Percentiles rank a stretch among this genome's conserved stretches.
These are phyloP conservation scores for Mycetomoellerius zeteki DNA, from an alignment of 1,140 invertebrate genomes.

Conservation along the genomic window DNA sequence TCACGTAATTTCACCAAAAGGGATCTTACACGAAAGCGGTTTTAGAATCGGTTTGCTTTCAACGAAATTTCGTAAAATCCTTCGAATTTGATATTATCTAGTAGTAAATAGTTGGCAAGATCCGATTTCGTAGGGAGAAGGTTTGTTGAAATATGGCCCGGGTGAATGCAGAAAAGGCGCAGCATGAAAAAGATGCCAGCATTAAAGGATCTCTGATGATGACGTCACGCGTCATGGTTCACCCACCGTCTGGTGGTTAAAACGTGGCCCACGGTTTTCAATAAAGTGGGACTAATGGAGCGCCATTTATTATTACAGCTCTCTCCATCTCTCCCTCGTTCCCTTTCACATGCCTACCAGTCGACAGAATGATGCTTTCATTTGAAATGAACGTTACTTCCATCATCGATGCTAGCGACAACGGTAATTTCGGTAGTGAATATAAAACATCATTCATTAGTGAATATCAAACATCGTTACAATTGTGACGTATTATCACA, in stretches of 20 bases:
- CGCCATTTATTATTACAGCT: conserved; percentile 83
- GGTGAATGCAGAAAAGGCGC: conserved; percentile 39
- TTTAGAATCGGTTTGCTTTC: conserved; percentile 41
- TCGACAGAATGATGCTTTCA: conserved; percentile 51
- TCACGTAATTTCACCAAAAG: conserved; percentile 39
- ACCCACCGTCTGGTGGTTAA: conserved; percentile 38
- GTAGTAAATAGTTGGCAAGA: conserved; percentile 55
- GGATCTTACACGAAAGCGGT: conserved; percentile 41
- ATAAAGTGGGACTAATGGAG: conserved; percentile 83
- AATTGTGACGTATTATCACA: conserved; percentile 36
- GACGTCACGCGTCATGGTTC: conserved; percentile 58
- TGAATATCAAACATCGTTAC: conserved; percentile 55
- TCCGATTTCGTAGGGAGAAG: conserved; percentile 48
- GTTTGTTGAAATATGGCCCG: conserved; percentile 41
- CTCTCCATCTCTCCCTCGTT: conserved; percentile 41
- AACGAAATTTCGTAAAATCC: conserved; percentile 48
- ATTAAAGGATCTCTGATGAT: conserved; percentile 56
- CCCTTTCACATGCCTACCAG: not conserved
- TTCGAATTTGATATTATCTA: conserved; percentile 52
- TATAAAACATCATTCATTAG: conserved; percentile 62
- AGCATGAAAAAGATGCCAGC: conserved; percentile 55
- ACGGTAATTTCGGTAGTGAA: not conserved
- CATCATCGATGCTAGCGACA: conserved; percentile 20
- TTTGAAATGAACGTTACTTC: conserved; percentile 61
- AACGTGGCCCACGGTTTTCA: conserved; percentile 78